Evolutionary conservation across 1,140 invertebrate species (phyloP).

Genomic region (Trichomalopsis sarcophagae): DNA sequence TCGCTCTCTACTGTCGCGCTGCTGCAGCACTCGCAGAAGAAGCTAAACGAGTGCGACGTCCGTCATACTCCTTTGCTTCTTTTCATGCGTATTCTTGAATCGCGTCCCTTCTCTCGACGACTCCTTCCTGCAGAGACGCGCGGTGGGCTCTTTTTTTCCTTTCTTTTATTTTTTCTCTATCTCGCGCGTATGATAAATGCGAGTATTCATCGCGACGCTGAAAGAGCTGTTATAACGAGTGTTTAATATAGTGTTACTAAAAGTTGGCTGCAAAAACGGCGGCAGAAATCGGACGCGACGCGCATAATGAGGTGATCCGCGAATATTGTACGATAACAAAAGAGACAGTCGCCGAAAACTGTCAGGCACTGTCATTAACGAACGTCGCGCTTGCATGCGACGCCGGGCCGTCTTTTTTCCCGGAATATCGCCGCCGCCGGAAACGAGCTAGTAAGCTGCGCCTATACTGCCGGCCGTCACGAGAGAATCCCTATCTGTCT

Average conservation of each 20-base stretch:
- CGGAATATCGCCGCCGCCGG: constrained; percentile 1
- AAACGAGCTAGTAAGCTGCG: constrained; percentile 3
- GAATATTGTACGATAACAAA: not conserved
- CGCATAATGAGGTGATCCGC: too few relatives aligned
- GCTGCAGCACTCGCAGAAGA: not conserved
- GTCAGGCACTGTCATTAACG: not conserved
- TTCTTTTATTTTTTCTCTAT: not conserved
- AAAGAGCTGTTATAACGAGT: not conserved
- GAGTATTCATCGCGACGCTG: not conserved
- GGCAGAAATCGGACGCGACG: too few relatives aligned
- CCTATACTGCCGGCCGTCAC: not conserved
- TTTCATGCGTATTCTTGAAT: not conserved
- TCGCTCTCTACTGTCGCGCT: not conserved
- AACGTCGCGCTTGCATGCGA: not conserved
- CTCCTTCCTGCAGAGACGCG: too few relatives aligned
- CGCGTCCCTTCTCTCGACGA: not conserved
- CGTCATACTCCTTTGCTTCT: constrained; percentile 6
- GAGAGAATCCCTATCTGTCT: not conserved
- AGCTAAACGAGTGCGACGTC: not conserved
- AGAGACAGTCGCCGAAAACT: not conserved
- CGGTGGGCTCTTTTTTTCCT: too few relatives aligned
- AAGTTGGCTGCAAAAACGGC: too few relatives aligned
- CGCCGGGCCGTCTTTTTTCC: not conserved
- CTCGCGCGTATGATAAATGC: not conserved
- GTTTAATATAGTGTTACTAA: not conserved